Conservation (phyloP, 2,797 vertebrate species). For the Pangasius macronema region DNA sequence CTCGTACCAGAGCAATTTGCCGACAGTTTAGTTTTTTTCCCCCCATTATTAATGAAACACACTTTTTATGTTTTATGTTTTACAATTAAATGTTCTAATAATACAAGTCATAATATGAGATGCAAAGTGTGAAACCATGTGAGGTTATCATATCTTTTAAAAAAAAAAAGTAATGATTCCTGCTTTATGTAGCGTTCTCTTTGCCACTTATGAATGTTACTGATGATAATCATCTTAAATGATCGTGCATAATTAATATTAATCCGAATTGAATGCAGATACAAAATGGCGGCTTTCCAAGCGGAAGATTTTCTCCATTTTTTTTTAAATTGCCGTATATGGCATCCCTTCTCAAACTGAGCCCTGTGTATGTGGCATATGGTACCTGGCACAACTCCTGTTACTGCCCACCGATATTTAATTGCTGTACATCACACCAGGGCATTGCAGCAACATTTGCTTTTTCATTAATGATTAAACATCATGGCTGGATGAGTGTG, state of each 20-base stretch:
- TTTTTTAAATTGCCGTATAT: not conserved
- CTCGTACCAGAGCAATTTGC: not conserved
- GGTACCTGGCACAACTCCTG: constrained; percentile 25
- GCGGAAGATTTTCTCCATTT: not conserved
- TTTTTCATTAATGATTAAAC: constrained; percentile 20
- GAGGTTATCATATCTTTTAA: not conserved
- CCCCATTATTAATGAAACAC: not conserved
- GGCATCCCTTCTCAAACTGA: not conserved
- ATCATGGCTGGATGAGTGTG: constrained; percentile 2
- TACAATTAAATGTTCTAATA: not conserved
- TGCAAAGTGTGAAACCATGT: not conserved
- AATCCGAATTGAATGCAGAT: not conserved
- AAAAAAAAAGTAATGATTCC: not conserved
- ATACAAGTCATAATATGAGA: not conserved
- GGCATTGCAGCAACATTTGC: constrained; percentile 2
- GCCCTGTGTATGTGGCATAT: not conserved
- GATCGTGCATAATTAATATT: not conserved
- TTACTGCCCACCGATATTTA: constrained; percentile 26
- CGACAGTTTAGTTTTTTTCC: not conserved
- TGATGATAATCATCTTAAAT: not conserved
- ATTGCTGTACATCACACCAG: constrained; percentile 21
- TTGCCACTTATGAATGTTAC: not conserved
- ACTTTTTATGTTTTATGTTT: not conserved
- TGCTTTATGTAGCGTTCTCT: not conserved
- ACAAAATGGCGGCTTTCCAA: not conserved